Percentiles rank a stretch among this genome's conserved stretches.
Evolutionary conservation across 2,888 invertebrate species (phyloP).

Genomic region (Nasonovia ribisnigri): DNA sequence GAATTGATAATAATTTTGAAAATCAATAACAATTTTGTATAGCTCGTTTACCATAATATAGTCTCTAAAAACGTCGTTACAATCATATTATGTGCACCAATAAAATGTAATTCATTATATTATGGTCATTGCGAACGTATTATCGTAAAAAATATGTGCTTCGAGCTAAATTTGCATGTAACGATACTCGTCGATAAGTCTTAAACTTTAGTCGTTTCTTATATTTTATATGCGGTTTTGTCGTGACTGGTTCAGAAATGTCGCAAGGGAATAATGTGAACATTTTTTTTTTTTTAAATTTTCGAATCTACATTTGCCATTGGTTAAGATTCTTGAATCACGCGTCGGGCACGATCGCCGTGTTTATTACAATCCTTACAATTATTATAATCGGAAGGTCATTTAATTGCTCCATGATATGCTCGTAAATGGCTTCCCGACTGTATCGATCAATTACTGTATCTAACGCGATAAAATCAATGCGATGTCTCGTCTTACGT

Average conservation of each 20-base stretch:
- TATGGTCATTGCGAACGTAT: background rate
- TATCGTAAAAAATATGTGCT: background rate
- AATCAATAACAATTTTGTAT: background rate
- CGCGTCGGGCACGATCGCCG: constrained; percentile 33
- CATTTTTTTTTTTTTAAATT: background rate
- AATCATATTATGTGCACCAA: background rate
- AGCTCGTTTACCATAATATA: background rate
- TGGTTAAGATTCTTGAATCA: constrained; percentile 15
- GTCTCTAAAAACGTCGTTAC: background rate
- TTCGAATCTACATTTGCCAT: background rate
- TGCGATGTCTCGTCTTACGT: constrained; percentile 22
- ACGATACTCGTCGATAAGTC: constrained; percentile 31
- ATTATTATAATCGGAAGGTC: constrained; percentile 34
- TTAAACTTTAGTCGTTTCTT: constrained; percentile 25
- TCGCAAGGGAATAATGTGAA: constrained; percentile 7
- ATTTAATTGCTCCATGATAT: constrained; percentile 40
- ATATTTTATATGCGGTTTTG: background rate
- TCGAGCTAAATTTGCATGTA: background rate
- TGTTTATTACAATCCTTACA: constrained; percentile 32
- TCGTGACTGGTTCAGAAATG: constrained; percentile 52
- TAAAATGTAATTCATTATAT: background rate
- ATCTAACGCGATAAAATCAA: constrained; percentile 39
- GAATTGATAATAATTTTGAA: background rate
- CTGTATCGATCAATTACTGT: constrained; percentile 32
- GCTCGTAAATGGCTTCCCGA: constrained; percentile 39